Conservation (phyloP, 2,888 invertebrate genomes). For the Noctuana brunneofusca region DNA sequence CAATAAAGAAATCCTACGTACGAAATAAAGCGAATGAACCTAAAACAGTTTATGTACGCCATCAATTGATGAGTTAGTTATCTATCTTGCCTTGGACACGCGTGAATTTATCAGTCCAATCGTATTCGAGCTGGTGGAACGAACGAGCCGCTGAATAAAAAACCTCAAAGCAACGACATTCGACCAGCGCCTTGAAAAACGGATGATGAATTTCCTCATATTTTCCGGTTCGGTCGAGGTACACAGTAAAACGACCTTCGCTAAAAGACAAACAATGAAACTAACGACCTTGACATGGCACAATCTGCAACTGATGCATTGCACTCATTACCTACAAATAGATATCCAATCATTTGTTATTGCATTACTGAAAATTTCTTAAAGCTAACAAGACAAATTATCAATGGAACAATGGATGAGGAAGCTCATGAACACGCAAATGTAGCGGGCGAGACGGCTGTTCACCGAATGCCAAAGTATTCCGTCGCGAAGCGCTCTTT, state of each 20-base stretch:
- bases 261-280: conserved; percentile 77
- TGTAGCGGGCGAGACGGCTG: conserved; percentile 80
- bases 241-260: conserved; percentile 71
- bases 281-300: conserved; percentile 78
- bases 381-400: conserved; percentile 59
- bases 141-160: conserved; percentile 24
- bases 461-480: conserved; percentile 81
- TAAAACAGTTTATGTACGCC: conserved; percentile 37
- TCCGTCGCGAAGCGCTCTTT: conserved; percentile 78
- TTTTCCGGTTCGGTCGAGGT: conserved; percentile 74
- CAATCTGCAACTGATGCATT: conserved; percentile 66
- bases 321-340: conserved; percentile 73
- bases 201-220: conserved; percentile 78
- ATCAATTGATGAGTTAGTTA: conserved; percentile 42
- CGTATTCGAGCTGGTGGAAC: conserved; percentile 8
- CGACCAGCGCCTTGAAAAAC: conserved; percentile 73
- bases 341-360: conserved; percentile 65
- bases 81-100: conserved; percentile 5
- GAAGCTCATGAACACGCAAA: conserved; percentile 57
- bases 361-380: conserved; percentile 65
- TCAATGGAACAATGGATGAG: conserved; percentile 52
- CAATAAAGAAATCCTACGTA: conserved; percentile 64
- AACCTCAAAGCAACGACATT: conserved; percentile 48
- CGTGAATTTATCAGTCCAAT: conserved; percentile 9
- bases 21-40: conserved; percentile 46